Percentiles rank a stretch among this genome's conserved stretches.
phyloP scores from a whole-genome alignment of 2,113 vertebrate species.

The Rhinopithecus roxellana region DNA sequence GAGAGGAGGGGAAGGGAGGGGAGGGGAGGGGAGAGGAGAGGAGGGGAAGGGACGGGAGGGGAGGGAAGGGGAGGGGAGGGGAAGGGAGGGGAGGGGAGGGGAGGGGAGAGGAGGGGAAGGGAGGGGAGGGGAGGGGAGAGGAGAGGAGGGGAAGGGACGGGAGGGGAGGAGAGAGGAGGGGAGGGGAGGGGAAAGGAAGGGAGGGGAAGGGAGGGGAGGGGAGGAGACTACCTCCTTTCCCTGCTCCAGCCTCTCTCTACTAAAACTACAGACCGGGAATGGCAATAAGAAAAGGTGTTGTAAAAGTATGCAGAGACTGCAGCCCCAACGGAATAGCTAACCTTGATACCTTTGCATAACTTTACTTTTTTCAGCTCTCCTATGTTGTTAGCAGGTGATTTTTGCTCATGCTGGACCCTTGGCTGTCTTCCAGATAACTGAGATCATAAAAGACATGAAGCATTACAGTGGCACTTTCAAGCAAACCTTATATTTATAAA shows the following conservation, averaged over 20 bases:
- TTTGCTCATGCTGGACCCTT: background rate
- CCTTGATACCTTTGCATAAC: background rate
- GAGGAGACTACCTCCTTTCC: background rate
- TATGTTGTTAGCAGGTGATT: background rate
- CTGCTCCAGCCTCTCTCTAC: background rate
- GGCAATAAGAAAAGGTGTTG: background rate
- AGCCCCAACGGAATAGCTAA: background rate
- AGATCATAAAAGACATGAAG: background rate
- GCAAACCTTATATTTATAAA: background rate
- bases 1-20: accelerated
- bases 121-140: accelerated
- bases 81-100: no score
- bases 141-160: no score
- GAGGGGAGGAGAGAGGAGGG: accelerated
- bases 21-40: accelerated
- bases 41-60: no score
- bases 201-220: no score
- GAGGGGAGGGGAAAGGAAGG: accelerated
- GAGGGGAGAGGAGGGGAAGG: no score
- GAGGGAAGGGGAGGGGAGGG: no score
- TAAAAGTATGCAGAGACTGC: background rate
- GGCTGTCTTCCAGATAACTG: background rate
- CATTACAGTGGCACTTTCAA: background rate
- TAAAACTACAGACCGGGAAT: background rate
- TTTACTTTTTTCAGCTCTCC: background rate